Evolutionary conservation across 2,888 invertebrate genomes (phyloP).

Genomic region (Neocrepidodera transversa): DNA sequence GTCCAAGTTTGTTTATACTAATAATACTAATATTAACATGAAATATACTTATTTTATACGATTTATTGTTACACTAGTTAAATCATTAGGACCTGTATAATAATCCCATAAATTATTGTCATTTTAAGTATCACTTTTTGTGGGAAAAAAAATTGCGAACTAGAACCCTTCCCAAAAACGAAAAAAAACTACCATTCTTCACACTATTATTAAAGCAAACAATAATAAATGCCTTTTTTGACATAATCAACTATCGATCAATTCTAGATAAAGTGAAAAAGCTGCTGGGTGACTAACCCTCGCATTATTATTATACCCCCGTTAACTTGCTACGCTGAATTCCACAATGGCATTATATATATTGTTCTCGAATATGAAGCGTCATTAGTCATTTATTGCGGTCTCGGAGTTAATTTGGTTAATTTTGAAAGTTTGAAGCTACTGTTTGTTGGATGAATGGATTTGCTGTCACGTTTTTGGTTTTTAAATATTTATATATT

Average conservation of each 20-base stretch:
- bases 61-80: too few relatives aligned
- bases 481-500: too few relatives aligned
- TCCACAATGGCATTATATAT: slow-evolving; percentile 7
- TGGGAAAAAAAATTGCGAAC: too few relatives aligned
- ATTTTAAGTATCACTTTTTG: too few relatives aligned
- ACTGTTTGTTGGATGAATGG: background rate
- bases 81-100: too few relatives aligned
- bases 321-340: slow-evolving; percentile 12
- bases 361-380: slow-evolving; percentile 20
- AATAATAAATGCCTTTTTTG: slow-evolving; percentile 32
- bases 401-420: slow-evolving; percentile 9
- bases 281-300: slow-evolving; percentile 6
- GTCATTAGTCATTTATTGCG: slow-evolving; percentile 22
- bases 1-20: too few relatives aligned
- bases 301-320: slow-evolving; percentile 2
- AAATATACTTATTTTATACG: too few relatives aligned
- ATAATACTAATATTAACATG: too few relatives aligned
- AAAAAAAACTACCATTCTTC: slow-evolving; percentile 1
- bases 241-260: slow-evolving; percentile 29
- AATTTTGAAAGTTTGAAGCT: slow-evolving; percentile 10
- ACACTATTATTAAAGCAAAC: slow-evolving; percentile 13
- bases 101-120: too few relatives aligned
- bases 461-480: background rate
- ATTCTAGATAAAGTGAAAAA: slow-evolving; percentile 23
- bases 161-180: too few relatives aligned